Evolutionary conservation across 2,888 invertebrate genomes (phyloP), one percentile per base, ranked within the genome.

Genomic region (Xylota segnis): DNA sequence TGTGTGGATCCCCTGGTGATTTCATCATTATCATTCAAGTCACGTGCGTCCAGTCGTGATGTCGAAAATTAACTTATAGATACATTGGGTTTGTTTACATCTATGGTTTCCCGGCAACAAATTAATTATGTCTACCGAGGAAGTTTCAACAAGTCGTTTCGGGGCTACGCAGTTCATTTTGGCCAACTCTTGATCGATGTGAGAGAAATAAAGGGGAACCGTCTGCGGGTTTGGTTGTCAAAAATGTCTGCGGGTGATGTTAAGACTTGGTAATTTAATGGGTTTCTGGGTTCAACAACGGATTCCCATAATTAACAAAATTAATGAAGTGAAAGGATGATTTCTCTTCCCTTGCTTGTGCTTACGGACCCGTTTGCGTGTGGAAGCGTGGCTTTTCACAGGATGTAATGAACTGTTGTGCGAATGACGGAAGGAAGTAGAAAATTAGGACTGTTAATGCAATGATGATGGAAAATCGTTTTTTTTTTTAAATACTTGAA

Each of bases 221-320:
- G 10, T 18, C 3, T 4, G 5, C 34, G 37, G 4, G 5, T 6
- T 14, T 14, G 43, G 32, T 45, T 23, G 14, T 45, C 16, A 32
- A 34, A 45, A 34, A 45, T 58, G 32, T 71, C 70, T 71, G 34
- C 40, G 45, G 58, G 47, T 56, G 56, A 37, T 34, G 37, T 32
- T 23, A 58, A 47, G 47, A 63, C 47, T 63, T 63, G 16, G 45
- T 27, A 47, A 47, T 71, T 47, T 58, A 70, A 70, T 58, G 71
- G 45, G 29, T 70, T 71, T 58, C 23, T 14, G 27, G 58, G 45
- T 34, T 45, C 12, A 56, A 70, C 43, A 43, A 56, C 16, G 43
- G 68, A 54, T 56, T 58, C 58, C 10, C 14, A 27, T 58, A 71
- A 58, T 58, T 58, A 58, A 70, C 56, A 58, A 45, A 71, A 71